Percentiles rank a stretch among this genome's conserved stretches.
These are phyloP conservation scores for Mesorhabditis spiculigera DNA, from an alignment of 2,888 invertebrate genomes.

Conservation along the genomic window DNA sequence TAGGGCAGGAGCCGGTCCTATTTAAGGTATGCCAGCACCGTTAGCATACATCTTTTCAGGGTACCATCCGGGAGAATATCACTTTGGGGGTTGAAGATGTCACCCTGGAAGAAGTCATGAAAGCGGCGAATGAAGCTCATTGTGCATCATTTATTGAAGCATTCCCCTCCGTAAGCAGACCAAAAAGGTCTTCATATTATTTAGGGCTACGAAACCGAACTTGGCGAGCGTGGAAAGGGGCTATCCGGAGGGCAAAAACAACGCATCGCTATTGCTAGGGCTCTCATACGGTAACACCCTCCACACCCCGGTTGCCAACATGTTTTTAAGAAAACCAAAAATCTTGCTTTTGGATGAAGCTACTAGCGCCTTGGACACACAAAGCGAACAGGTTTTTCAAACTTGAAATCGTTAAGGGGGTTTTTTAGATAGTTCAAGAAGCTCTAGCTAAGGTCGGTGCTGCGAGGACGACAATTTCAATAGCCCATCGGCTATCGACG, in stretches of 20 bases:
- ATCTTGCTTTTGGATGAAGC: conserved; percentile 3
- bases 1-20: conserved; percentile 44
- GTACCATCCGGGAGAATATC: background rate
- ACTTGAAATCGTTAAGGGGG: background rate
- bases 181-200: background rate
- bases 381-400: background rate
- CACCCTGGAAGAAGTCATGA: background rate
- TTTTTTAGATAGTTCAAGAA: background rate
- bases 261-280: conserved; percentile 2
- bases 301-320: background rate
- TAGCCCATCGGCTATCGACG: conserved; percentile 2
- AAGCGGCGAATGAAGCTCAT: background rate
- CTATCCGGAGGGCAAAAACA: conserved; percentile 2
- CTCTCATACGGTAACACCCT: background rate
- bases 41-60: background rate
- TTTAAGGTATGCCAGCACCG: conserved; percentile 16
- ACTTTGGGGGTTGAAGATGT: conserved; percentile 5
- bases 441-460: background rate
- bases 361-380: background rate
- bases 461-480: background rate
- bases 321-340: background rate
- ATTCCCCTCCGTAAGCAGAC: background rate
- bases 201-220: background rate
- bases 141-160: background rate
- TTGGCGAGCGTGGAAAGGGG: background rate